Conservation (phyloP, 2,888 invertebrate species). For the Operophtera brumata region DNA sequence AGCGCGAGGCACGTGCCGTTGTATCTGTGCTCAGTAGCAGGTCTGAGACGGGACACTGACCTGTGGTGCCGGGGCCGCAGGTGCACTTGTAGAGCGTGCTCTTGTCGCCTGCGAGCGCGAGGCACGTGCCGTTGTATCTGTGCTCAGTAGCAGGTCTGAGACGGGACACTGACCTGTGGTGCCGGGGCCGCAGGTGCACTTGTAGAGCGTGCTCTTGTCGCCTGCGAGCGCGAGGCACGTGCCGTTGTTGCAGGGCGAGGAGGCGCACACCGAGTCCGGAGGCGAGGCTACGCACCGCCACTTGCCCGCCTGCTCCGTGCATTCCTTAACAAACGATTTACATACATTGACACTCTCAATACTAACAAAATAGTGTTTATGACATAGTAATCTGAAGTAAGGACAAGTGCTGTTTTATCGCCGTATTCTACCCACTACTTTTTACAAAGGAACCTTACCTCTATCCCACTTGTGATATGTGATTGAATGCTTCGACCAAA, state of each 20-base stretch:
- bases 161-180: conserved; percentile 46
- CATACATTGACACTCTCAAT: too few relatives aligned
- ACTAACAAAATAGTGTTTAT: too few relatives aligned
- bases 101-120: conserved; percentile 79
- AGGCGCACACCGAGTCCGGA: conserved; percentile 84
- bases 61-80: conserved; percentile 78
- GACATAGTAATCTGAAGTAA: too few relatives aligned
- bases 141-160: too few relatives aligned
- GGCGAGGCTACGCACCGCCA: conserved; percentile 83
- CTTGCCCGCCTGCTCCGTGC: conserved; percentile 64
- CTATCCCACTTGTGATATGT: too few relatives aligned
- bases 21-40: too few relatives aligned
- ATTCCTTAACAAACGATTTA: conserved; percentile 53
- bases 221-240: conserved; percentile 84
- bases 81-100: conserved; percentile 82
- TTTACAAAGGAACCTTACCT: too few relatives aligned
- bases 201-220: conserved; percentile 75
- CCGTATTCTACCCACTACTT: too few relatives aligned
- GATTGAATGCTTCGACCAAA: too few relatives aligned
- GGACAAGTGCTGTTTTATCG: too few relatives aligned
- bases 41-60: conserved; percentile 42
- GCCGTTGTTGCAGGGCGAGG: conserved; percentile 87
- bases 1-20: too few relatives aligned
- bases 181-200: conserved; percentile 84
- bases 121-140: conserved; percentile 88